Conservation (phyloP, 2,797 vertebrate genomes). For the Naso thynnoides region DNA sequence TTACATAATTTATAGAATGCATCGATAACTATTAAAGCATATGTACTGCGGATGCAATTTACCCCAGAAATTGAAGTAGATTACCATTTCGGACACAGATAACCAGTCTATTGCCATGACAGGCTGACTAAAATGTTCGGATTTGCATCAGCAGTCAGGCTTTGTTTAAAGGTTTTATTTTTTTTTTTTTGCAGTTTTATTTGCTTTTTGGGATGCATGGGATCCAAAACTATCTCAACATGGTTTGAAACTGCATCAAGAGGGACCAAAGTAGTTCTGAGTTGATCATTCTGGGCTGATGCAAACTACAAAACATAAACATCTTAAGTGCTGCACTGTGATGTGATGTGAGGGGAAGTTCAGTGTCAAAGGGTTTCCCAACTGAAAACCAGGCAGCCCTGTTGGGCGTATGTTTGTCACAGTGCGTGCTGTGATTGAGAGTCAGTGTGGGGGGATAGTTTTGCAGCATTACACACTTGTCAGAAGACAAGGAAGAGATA, state of each 20-base stretch:
- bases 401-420: conserved; percentile 34
- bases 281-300: neutral
- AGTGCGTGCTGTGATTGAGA: conserved; percentile 33
- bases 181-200: neutral
- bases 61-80: neutral
- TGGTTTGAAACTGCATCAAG: neutral
- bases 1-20: neutral
- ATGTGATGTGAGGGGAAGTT: neutral
- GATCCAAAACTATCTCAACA: neutral
- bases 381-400: conserved; percentile 21
- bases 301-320: neutral
- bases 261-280: neutral
- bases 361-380: conserved; percentile 16
- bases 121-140: too few species aligned
- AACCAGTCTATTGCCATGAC: too few species aligned
- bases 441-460: conserved; percentile 4
- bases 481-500: conserved; percentile 33
- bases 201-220: neutral
- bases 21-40: neutral
- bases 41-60: neutral
- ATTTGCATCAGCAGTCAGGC: neutral
- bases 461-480: conserved; percentile 39
- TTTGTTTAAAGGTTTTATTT: neutral
- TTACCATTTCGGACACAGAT: neutral
- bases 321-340: neutral